Evolutionary conservation across 2,797 vertebrate genomes (phyloP).

Genomic region (Neomorphus geoffroyi): DNA sequence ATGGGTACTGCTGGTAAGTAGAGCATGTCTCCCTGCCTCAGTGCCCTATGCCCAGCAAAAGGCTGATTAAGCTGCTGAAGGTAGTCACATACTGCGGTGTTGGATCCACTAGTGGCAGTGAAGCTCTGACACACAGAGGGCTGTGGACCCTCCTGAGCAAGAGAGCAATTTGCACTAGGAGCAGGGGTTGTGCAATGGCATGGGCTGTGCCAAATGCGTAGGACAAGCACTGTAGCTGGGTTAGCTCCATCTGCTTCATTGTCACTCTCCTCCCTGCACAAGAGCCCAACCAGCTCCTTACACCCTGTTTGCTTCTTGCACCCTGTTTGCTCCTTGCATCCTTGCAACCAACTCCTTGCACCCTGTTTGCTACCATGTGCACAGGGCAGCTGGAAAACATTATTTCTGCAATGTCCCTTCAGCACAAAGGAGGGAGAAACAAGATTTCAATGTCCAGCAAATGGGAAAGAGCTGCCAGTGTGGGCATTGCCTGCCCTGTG

Average conservation of each 20-base stretch:
- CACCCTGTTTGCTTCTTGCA: not conserved
- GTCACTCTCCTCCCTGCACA: rapidly evolving
- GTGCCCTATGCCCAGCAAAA: not conserved
- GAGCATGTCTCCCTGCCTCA: rapidly evolving
- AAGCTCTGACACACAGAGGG: not conserved
- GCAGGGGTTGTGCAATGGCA: not conserved
- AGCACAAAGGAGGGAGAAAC: not conserved
- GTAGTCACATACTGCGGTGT: not conserved
- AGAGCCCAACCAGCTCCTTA: not conserved
- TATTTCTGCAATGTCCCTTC: not conserved
- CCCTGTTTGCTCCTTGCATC: not conserved
- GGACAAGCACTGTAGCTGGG: rapidly evolving
- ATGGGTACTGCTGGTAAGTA: not conserved
- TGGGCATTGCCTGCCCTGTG: not conserved
- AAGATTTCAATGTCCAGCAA: not conserved
- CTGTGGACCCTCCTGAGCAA: not conserved
- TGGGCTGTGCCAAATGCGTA: not conserved
- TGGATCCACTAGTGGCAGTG: not conserved
- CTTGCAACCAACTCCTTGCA: not conserved
- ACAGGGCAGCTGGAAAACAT: not conserved
- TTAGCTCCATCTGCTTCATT: rapidly evolving
- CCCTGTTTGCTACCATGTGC: not conserved
- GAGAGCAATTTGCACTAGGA: not conserved
- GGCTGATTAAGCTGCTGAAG: not conserved
- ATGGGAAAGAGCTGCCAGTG: not conserved